Percentiles rank a stretch among this genome's conserved stretches.
Evolutionary conservation across 2,797 vertebrate species (phyloP).

Genomic region (Brachyalestes nurse): DNA sequence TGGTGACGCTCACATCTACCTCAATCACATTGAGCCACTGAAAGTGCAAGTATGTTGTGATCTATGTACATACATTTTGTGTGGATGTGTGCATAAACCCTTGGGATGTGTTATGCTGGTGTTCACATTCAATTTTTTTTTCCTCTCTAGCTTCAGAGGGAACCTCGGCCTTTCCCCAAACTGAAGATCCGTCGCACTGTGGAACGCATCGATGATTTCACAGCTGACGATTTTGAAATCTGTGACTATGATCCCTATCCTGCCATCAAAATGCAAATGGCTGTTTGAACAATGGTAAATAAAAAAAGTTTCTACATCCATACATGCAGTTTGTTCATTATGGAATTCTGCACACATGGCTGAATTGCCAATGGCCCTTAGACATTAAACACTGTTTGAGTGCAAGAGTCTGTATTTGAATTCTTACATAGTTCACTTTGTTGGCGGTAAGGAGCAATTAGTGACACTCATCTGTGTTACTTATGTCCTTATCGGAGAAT

Average conservation of each 20-base stretch:
- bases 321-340: too few relatives aligned
- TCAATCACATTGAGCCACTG: constrained; percentile 91
- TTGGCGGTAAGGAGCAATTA: too few relatives aligned
- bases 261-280: constrained; percentile 96
- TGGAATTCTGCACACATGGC: too few relatives aligned
- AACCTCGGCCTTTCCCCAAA: constrained; percentile 91
- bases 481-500: too few relatives aligned
- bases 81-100: neutral
- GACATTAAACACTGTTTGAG: too few relatives aligned
- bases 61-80: neutral
- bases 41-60: constrained; percentile 84
- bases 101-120: neutral
- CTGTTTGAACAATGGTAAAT: constrained; percentile 76
- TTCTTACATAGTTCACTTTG: too few relatives aligned
- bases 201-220: constrained; percentile 86
- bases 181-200: constrained; percentile 89
- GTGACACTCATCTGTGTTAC: too few relatives aligned
- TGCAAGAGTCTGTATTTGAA: too few relatives aligned
- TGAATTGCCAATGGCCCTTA: too few relatives aligned
- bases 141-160: constrained; percentile 85
- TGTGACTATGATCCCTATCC: constrained; percentile 91
- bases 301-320: too few relatives aligned
- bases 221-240: constrained; percentile 90
- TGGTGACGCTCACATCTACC: constrained; percentile 94
- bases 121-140: neutral